A percentile compares a stretch with the other conserved stretches of the same genome.
phyloP scores from a whole-genome alignment of 2,888 invertebrate species.

The Rhamnusium bicolor region DNA sequence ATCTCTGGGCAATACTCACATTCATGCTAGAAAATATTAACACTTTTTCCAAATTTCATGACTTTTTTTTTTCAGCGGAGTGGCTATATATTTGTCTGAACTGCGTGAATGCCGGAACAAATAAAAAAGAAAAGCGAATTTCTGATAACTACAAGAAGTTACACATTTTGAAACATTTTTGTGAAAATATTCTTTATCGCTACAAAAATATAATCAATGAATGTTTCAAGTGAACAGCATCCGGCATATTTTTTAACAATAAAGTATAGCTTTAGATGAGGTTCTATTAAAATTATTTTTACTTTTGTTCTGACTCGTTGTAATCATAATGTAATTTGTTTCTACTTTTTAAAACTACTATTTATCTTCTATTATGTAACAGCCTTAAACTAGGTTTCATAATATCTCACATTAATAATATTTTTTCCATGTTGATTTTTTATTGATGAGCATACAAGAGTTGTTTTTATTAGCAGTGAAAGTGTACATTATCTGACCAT shows the following conservation, averaged over 20 bases:
- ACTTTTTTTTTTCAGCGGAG: too few species aligned
- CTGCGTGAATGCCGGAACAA: too few species aligned
- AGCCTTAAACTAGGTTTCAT: neutral
- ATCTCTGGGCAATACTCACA: too few species aligned
- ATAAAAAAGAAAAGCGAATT: too few species aligned
- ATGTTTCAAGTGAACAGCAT: neutral
- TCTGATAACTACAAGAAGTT: too few species aligned
- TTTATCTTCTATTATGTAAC: neutral
- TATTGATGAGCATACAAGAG: conserved; percentile 3
- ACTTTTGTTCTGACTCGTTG: neutral
- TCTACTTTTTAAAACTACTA: neutral
- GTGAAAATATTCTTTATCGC: too few species aligned
- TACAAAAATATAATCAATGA: too few species aligned
- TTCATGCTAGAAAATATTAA: too few species aligned
- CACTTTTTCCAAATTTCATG: too few species aligned
- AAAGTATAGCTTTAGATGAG: too few species aligned
- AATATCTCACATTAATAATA: neutral
- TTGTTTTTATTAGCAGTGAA: conserved; percentile 10
- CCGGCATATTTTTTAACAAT: neutral
- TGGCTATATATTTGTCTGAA: too few species aligned
- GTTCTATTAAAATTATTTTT: neutral
- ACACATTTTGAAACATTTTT: too few species aligned
- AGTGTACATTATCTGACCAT: conserved; percentile 7
- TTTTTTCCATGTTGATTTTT: conserved; percentile 18
- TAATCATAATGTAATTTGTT: neutral